Conservation (phyloP, 1,140 invertebrate species). For the Nasonia giraulti region DNA sequence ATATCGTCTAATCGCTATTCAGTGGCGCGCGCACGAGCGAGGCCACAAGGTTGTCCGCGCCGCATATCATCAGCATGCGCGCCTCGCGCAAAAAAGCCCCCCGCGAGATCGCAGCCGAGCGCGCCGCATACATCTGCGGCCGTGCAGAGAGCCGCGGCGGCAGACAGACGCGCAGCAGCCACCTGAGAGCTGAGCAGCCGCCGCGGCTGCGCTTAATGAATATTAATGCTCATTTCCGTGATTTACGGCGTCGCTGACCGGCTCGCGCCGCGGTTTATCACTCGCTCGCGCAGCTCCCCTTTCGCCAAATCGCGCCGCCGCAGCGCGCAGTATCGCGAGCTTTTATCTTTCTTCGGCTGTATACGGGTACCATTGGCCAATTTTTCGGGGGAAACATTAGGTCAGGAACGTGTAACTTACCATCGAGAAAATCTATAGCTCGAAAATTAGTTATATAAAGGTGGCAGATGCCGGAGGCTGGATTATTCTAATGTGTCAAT, state of each 20-base stretch:
- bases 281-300: slow-evolving; percentile 11
- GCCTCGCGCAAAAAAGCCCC: not conserved
- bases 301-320: slow-evolving; percentile 40
- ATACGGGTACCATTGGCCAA: too few relatives aligned
- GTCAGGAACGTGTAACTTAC: too few relatives aligned
- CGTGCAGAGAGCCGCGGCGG: not conserved
- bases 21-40: not conserved
- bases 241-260: slow-evolving; percentile 49
- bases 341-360: too few relatives aligned
- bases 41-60: too few relatives aligned
- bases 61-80: not conserved
- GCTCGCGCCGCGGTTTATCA: slow-evolving; percentile 43
- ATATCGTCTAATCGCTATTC: too few relatives aligned
- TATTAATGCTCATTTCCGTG: slow-evolving; percentile 55
- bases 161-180: not conserved
- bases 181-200: not conserved
- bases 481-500: not conserved
- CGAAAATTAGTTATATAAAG: not conserved
- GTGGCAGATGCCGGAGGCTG: not conserved
- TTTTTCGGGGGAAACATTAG: too few relatives aligned
- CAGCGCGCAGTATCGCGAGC: too few relatives aligned
- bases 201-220: slow-evolving; percentile 47
- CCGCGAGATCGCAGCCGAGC: not conserved
- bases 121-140: not conserved
- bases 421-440: not conserved